Percentiles rank a stretch among this genome's conserved stretches.
Conservation (phyloP, 1,140 invertebrate genomes). For the Drosophila albomicans region DNA sequence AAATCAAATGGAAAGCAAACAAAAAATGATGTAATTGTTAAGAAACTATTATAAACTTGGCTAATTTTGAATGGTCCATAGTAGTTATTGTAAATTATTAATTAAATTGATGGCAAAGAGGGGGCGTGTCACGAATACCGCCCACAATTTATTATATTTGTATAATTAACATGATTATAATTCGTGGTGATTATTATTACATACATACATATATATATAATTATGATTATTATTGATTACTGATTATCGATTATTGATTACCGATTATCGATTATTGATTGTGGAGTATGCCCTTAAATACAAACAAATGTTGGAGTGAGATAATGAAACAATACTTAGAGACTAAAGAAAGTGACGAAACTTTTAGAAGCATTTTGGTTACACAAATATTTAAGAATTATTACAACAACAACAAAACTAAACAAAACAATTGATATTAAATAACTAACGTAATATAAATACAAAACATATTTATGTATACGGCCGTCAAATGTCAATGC, state of each 20-base stretch:
- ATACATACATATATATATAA: background rate
- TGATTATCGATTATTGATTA: background rate
- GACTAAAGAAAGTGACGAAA: slow-evolving; percentile 77
- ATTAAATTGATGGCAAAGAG: slow-evolving; percentile 56
- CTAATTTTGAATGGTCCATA: slow-evolving; percentile 73
- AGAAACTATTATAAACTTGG: slow-evolving; percentile 44
- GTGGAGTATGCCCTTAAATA: slow-evolving; percentile 68
- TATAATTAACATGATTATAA: slow-evolving; percentile 1
- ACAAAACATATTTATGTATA: slow-evolving; percentile 46
- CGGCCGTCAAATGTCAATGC: slow-evolving; percentile 51
- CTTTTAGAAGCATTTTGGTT: slow-evolving; percentile 80
- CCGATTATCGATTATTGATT: background rate
- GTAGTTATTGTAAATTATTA: slow-evolving; percentile 78
- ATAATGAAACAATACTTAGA: slow-evolving; percentile 85
- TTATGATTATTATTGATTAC: background rate
- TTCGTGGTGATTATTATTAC: background rate
- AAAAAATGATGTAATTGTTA: slow-evolving; percentile 17
- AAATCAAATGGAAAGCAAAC: slow-evolving; percentile 34
- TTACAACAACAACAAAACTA: slow-evolving; percentile 20
- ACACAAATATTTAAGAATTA: slow-evolving; percentile 75
- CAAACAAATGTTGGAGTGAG: slow-evolving; percentile 80
- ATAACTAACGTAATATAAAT: slow-evolving; percentile 40
- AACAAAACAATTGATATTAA: slow-evolving; percentile 42
- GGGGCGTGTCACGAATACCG: background rate
- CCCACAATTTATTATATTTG: background rate